Percentiles rank a stretch among this genome's conserved stretches.
These are phyloP conservation scores for Psittacara wagleri DNA, from an alignment of 2,113 vertebrate genomes.

Conservation along the genomic window DNA sequence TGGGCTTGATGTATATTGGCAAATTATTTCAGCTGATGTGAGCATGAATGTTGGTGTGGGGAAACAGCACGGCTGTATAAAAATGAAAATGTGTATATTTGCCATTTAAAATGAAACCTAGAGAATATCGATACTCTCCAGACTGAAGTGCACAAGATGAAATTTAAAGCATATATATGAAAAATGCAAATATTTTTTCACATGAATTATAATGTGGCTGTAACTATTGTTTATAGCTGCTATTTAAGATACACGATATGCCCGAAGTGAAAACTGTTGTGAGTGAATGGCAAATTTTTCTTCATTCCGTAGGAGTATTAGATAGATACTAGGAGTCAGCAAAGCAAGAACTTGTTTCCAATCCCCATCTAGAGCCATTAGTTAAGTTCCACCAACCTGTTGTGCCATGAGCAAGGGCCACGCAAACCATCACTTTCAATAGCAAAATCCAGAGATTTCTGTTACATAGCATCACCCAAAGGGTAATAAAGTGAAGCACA, in stretches of 20 bases:
- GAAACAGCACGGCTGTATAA: neutral
- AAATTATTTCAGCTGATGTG: slow-evolving; percentile 5
- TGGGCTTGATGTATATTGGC: neutral
- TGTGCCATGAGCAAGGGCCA: neutral
- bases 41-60: neutral
- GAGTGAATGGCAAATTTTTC: neutral
- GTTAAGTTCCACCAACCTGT: neutral
- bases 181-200: slow-evolving; percentile 14
- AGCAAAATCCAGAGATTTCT: neutral
- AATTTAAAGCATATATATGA: slow-evolving; percentile 15
- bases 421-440: neutral
- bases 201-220: slow-evolving; percentile 16
- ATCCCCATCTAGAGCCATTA: neutral
- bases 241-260: neutral
- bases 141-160: neutral
- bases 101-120: neutral
- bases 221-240: slow-evolving; percentile 7
- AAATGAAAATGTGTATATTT: neutral
- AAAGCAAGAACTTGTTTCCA: neutral
- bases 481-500: neutral
- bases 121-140: neutral
- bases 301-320: neutral
- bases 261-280: slow-evolving; percentile 27
- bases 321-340: neutral
- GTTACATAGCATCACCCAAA: neutral